phyloP scores from a whole-genome alignment of 2,888 invertebrate species.

The Aspidiotus destructor region DNA sequence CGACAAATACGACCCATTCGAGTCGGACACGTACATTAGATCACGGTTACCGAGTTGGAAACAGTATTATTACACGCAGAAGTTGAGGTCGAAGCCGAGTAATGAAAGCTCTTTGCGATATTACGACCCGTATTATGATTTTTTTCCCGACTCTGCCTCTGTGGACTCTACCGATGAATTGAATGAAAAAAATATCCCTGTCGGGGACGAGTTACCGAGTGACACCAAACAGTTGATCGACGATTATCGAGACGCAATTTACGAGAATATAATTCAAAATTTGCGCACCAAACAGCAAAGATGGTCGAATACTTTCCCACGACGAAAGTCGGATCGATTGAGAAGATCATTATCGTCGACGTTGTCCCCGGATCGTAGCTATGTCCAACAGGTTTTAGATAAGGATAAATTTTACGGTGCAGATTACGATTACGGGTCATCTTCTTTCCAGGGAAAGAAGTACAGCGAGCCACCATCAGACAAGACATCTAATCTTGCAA shows the following conservation, averaged over 20 bases:
- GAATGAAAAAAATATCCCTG: background rate
- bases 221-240: conserved; percentile 9
- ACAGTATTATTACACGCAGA: conserved; percentile 26
- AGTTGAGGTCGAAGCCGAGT: conserved; percentile 20
- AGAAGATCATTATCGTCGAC: too few species aligned
- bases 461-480: too few species aligned
- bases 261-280: conserved; percentile 26
- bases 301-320: background rate
- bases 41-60: conserved; percentile 24
- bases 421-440: too few species aligned
- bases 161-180: conserved; percentile 16
- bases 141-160: conserved; percentile 28
- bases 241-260: conserved; percentile 21
- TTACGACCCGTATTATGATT: conserved; percentile 28
- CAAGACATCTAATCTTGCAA: too few species aligned
- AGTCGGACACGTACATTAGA: conserved; percentile 23
- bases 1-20: conserved; percentile 17
- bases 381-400: too few species aligned
- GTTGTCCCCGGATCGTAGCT: too few species aligned
- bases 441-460: too few species aligned
- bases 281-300: conserved; percentile 8
- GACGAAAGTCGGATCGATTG: too few species aligned
- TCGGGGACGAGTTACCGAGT: background rate
- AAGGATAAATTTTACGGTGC: too few species aligned
- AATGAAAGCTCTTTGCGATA: conserved; percentile 20